phyloP scores from a whole-genome alignment of 37 sponge, comb jelly and placozoan species.

The Crambe crambe region DNA sequence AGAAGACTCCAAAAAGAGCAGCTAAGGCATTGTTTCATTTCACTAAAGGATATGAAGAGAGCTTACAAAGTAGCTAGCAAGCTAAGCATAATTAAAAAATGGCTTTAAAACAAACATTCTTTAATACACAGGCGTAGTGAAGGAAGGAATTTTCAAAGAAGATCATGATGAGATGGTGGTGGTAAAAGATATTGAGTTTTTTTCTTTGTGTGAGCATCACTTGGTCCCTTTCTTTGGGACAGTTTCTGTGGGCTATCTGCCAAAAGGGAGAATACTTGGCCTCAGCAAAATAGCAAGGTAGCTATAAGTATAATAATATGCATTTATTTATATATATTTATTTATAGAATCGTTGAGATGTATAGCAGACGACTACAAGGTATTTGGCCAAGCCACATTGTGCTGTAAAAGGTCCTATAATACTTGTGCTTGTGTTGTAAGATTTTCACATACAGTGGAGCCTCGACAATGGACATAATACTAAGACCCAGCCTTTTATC shows the following conservation, averaged over 20 bases:
- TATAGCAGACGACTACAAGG: slow-evolving; percentile 84
- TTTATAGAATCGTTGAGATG: slow-evolving; percentile 86
- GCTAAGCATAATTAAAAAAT: too few relatives aligned
- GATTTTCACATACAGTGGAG: not conserved
- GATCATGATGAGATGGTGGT: slow-evolving; percentile 96
- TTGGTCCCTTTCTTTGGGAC: slow-evolving; percentile 96
- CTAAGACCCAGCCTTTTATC: too few relatives aligned
- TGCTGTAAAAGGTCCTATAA: not conserved
- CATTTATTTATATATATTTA: too few relatives aligned
- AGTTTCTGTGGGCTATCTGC: slow-evolving; percentile 95
- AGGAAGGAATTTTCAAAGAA: slow-evolving; percentile 86
- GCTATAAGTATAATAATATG: too few relatives aligned
- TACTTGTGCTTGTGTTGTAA: not conserved
- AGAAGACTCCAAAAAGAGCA: slow-evolving; percentile 89
- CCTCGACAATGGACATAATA: too few relatives aligned
- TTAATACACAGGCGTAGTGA: slow-evolving; percentile 65
- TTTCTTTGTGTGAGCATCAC: slow-evolving; percentile 98
- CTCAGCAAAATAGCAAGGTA: slow-evolving; percentile 97
- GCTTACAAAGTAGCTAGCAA: slow-evolving; percentile 60
- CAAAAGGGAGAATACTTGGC: slow-evolving; percentile 88
- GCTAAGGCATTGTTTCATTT: slow-evolving; percentile 93
- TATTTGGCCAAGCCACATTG: not conserved
- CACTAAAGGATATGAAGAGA: slow-evolving; percentile 97
- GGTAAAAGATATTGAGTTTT: slow-evolving; percentile 92
- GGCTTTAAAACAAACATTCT: too few relatives aligned